Evolutionary conservation across 2,113 vertebrate genomes (phyloP).

Genomic region (Kryptolebias marmoratus): DNA sequence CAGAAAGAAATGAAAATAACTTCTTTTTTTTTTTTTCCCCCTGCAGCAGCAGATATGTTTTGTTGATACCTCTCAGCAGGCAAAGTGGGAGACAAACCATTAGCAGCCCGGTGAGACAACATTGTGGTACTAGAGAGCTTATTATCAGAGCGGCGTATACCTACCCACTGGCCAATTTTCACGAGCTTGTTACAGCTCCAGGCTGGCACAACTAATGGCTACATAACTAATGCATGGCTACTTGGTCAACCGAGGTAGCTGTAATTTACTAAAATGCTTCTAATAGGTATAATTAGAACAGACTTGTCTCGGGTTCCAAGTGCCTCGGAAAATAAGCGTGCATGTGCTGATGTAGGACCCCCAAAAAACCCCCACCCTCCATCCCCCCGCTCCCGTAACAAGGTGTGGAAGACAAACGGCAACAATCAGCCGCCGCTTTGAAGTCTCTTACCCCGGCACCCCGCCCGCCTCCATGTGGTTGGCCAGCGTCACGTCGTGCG

Average conservation of each 20-base stretch:
- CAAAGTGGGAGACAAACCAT: slow-evolving; percentile 44
- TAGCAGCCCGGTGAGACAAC: slow-evolving; percentile 51
- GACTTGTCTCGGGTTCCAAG: slow-evolving; percentile 1
- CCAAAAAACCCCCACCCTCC: too few species aligned
- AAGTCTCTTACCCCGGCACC: slow-evolving; percentile 89
- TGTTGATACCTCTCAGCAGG: slow-evolving; percentile 38
- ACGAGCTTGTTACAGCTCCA: slow-evolving; percentile 26
- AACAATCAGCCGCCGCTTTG: not conserved
- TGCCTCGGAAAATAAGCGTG: not conserved
- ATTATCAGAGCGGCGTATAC: slow-evolving; percentile 43
- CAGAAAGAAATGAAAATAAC: slow-evolving; percentile 1
- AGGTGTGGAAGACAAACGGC: not conserved
- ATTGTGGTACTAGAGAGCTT: slow-evolving; percentile 31
- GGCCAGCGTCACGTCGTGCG: slow-evolving; percentile 97
- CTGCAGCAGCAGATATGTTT: slow-evolving; percentile 19
- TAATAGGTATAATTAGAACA: slow-evolving; percentile 21
- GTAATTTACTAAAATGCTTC: slow-evolving; percentile 45
- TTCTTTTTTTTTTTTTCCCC: not conserved
- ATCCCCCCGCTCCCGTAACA: not conserved
- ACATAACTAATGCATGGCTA: slow-evolving; percentile 32
- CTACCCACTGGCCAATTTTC: slow-evolving; percentile 47
- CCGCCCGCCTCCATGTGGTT: slow-evolving; percentile 99
- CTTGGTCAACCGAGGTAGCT: slow-evolving; percentile 37
- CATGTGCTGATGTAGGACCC: not conserved
- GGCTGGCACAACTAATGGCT: slow-evolving; percentile 32